A percentile compares a stretch with the other conserved stretches of the same genome.
These are phyloP conservation scores for Daboia siamensis DNA, from an alignment of 2,113 vertebrate genomes.

Conservation along the genomic window DNA sequence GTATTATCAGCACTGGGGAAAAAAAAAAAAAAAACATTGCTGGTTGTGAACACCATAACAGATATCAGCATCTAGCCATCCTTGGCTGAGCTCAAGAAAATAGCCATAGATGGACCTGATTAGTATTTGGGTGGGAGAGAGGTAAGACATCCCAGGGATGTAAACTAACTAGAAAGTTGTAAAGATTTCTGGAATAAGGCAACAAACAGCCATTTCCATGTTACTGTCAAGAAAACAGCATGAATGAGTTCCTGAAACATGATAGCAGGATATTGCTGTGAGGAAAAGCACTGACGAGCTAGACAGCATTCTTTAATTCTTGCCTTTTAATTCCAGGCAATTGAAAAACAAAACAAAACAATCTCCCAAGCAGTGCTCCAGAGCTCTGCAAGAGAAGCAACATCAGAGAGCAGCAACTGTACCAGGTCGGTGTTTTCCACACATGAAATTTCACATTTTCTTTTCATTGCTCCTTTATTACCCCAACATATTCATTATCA, in stretches of 20 bases:
- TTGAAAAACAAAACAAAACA: not conserved
- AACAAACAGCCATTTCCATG: not conserved
- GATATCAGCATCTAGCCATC: not conserved
- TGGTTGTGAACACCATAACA: not conserved
- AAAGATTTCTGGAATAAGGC: not conserved
- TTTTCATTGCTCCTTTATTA: conserved; percentile 6
- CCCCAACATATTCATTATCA: not conserved
- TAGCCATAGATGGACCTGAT: not conserved
- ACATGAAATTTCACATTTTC: not conserved
- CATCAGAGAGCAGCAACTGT: not conserved
- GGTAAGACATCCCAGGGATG: not conserved
- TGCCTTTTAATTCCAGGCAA: not conserved
- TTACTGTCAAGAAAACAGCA: not conserved
- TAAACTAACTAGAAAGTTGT: not conserved
- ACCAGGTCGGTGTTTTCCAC: not conserved
- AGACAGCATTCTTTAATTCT: not conserved
- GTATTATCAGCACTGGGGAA: not conserved
- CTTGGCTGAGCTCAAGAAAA: not conserved
- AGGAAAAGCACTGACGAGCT: not conserved
- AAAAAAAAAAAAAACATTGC: not conserved
- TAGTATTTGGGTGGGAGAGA: not conserved
- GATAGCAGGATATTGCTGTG: not conserved
- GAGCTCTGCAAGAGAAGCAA: not conserved
- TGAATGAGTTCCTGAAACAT: not conserved
- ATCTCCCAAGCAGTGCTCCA: not conserved